Conservation (phyloP, 2,888 invertebrate genomes). For the Rugalucina vietnamica region DNA sequence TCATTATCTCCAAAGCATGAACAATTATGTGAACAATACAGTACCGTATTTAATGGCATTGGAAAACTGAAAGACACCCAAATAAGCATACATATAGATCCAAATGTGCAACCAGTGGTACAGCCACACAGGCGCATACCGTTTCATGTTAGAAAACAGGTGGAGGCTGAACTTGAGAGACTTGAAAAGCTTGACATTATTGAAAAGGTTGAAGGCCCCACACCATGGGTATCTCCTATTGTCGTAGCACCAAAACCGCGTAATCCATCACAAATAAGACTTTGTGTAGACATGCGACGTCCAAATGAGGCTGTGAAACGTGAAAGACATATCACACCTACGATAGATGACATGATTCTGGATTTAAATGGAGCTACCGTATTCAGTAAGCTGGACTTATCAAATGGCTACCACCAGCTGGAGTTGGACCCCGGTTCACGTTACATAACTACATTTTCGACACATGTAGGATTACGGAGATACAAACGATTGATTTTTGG, state of each 20-base stretch:
- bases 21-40: conserved; percentile 12
- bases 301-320: conserved; percentile 64
- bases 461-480: conserved; percentile 63
- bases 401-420: conserved; percentile 67
- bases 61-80: conserved; percentile 42
- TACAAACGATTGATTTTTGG: conserved; percentile 69
- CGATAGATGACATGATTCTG: conserved; percentile 63
- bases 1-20: neutral
- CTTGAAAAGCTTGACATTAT: conserved; percentile 46
- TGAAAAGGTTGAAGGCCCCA: conserved; percentile 58
- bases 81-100: conserved; percentile 51
- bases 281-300: conserved; percentile 69
- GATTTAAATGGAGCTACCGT: conserved; percentile 63
- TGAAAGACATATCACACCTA: conserved; percentile 61
- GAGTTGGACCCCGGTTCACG: conserved; percentile 66
- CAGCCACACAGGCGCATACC: conserved; percentile 39
- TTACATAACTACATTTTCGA: conserved; percentile 64
- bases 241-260: conserved; percentile 57
- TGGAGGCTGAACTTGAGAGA: conserved; percentile 50
- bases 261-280: conserved; percentile 45
- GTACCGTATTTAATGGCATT: conserved; percentile 44
- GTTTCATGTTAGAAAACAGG: conserved; percentile 48
- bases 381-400: conserved; percentile 66
- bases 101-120: conserved; percentile 43
- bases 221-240: conserved; percentile 65